Conservation (phyloP, 2,888 invertebrate genomes). For the Eupithecia tripunctaria region DNA sequence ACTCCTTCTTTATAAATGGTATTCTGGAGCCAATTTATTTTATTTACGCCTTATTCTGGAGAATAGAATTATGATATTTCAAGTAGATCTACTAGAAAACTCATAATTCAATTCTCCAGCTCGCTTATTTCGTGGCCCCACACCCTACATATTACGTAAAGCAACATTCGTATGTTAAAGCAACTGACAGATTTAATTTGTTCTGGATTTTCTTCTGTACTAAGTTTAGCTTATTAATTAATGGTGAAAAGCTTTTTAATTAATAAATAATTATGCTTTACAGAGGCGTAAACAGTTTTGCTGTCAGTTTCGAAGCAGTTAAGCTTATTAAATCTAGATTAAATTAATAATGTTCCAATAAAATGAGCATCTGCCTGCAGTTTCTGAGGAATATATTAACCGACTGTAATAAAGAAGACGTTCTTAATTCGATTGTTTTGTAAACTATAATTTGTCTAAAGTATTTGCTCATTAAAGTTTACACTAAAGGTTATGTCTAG, state of each 20-base stretch:
- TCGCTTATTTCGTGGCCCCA: slow-evolving; percentile 33
- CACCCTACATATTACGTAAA: slow-evolving; percentile 33
- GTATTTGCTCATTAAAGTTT: too few species aligned
- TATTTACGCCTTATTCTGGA: too few species aligned
- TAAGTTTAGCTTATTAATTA: slow-evolving; percentile 9
- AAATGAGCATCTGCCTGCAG: background rate
- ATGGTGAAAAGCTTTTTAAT: background rate
- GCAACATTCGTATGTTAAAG: slow-evolving; percentile 37
- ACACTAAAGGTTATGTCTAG: too few species aligned
- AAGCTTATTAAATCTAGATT: background rate
- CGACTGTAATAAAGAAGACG: background rate
- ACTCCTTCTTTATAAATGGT: too few species aligned
- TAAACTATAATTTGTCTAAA: background rate
- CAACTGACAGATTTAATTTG: slow-evolving; percentile 50
- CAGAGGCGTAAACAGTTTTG: background rate
- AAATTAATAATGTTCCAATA: background rate
- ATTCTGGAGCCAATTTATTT: too few species aligned
- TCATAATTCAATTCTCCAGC: background rate
- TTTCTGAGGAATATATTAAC: background rate
- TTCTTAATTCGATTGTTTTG: background rate
- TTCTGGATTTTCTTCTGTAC: slow-evolving; percentile 18
- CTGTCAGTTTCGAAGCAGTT: background rate
- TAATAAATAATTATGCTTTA: background rate
- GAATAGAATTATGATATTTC: too few species aligned
- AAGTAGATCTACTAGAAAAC: background rate